Evolutionary conservation across 2,113 vertebrate species (phyloP).

Genomic region (Dipodomys stephensi): DNA sequence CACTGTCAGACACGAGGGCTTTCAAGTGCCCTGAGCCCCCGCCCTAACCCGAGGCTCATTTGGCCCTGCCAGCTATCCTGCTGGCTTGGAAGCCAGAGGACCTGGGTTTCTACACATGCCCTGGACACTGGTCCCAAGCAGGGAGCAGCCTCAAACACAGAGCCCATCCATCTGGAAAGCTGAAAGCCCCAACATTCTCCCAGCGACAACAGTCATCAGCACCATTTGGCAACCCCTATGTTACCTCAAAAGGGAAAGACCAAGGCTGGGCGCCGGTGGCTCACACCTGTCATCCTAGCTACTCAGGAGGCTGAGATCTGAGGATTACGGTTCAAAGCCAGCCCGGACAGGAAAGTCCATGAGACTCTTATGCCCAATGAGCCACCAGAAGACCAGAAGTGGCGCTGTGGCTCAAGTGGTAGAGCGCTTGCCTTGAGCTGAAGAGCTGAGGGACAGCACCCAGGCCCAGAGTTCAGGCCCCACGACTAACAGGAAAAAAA

Average conservation of each 20-base stretch:
- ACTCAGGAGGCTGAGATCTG: too few species aligned
- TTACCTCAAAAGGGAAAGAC: background rate
- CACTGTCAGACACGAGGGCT: background rate
- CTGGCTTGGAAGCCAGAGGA: accelerated
- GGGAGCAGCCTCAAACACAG: background rate
- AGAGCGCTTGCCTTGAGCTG: too few species aligned
- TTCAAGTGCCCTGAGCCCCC: background rate
- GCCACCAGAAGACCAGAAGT: too few species aligned
- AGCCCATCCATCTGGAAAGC: background rate
- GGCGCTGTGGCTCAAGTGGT: too few species aligned
- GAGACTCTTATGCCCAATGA: too few species aligned
- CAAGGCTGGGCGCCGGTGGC: background rate
- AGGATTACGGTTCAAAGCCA: too few species aligned
- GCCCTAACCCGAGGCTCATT: accelerated
- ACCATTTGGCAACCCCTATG: background rate
- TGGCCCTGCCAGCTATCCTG: background rate
- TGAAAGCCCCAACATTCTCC: background rate
- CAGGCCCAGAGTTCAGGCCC: too few species aligned
- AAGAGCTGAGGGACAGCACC: too few species aligned
- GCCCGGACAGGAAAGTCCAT: too few species aligned
- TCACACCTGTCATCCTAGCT: too few species aligned
- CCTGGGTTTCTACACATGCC: background rate
- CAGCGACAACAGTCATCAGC: background rate
- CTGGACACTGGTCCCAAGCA: background rate
- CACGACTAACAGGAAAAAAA: too few species aligned